Base-by-base conservation (phyloP, 1,140 invertebrate genomes). In the Chlorops oryzae region DNA sequence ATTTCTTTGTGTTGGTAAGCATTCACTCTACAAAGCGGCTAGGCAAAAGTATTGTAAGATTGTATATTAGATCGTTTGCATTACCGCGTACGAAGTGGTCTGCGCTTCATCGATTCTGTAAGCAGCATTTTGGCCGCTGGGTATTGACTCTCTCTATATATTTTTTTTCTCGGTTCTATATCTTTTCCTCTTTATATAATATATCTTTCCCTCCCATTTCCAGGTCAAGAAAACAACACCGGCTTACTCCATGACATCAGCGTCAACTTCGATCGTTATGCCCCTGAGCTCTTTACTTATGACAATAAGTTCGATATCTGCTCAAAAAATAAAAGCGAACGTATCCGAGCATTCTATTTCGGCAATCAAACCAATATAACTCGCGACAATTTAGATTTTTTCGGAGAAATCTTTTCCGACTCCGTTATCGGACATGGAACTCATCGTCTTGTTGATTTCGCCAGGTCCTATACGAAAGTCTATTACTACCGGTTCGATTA, bases 401-500 rank as follows among this genome's bases (percentile, higher is more conserved):
- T 68, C 3, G 65, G 65, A 0, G 10, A 45, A 6, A 59, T 67
- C n/a, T 63, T 67, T n/a, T 74, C 75, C 0, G 80, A 81, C 57
- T 62, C 62, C 12, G 53, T 75, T 12, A 70, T 75, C 25, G 74
- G 72, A 18, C 80, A 76, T 56, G 65, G 70, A 3, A 66, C 76
- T 7, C 70, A 81, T 56, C 66, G 74, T 17, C 59, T 73, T 2
- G 71, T 72, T 0, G 66, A 78, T 20, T 21, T 80, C n/a, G 58
- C 79, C 2, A 62, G 73, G 3, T 51, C 64, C 3, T 56, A 68
- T 5, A 76, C 64, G 3, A 60, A 60, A 3, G 74, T 80, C 3
- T 81, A 75, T 47, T 79, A 78, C 35, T 77, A 80, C 47, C 58
- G 73, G 35, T 79, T 76, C 47, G 70, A 73, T 24, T 68, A 68